Evolutionary conservation across 2,888 invertebrate genomes (phyloP).

Genomic region (Eudemis profundana): DNA sequence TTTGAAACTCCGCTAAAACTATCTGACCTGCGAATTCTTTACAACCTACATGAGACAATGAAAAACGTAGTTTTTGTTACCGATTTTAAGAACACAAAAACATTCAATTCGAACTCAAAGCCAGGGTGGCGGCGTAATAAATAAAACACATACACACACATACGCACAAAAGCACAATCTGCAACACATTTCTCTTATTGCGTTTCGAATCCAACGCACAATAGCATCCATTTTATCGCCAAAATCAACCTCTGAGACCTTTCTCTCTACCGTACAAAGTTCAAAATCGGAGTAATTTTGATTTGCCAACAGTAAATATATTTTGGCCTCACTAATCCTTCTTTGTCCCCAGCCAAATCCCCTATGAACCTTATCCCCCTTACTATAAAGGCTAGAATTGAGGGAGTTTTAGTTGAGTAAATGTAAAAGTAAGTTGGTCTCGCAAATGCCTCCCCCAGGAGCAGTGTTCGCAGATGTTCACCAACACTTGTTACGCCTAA

Average conservation of each 20-base stretch:
- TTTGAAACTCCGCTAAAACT: neutral
- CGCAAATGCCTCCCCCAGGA: conserved; percentile 54
- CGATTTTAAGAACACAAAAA: conserved; percentile 26
- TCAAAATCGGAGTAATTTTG: conserved; percentile 12
- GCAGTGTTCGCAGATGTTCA: conserved; percentile 64
- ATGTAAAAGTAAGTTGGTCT: conserved; percentile 44
- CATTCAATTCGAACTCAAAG: conserved; percentile 16
- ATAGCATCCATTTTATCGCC: conserved; percentile 10
- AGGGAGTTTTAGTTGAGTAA: conserved; percentile 6
- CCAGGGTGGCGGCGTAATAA: conserved; percentile 38
- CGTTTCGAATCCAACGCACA: conserved; percentile 43
- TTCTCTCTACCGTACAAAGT: neutral
- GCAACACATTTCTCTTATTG: conserved; percentile 45
- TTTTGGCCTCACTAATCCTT: conserved; percentile 11
- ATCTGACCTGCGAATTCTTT: neutral
- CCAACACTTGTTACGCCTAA: conserved; percentile 66
- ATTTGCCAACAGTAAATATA: conserved; percentile 22
- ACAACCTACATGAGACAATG: conserved; percentile 6
- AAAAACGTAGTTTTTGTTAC: conserved; percentile 20
- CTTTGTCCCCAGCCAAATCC: conserved; percentile 3
- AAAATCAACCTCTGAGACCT: neutral
- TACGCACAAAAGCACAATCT: conserved; percentile 35
- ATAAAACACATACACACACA: conserved; percentile 40
- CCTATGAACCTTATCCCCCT: neutral
- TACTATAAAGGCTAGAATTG: conserved; percentile 6